Conservation (phyloP, 1,140 invertebrate species). For the Drosophila bifasciata region DNA sequence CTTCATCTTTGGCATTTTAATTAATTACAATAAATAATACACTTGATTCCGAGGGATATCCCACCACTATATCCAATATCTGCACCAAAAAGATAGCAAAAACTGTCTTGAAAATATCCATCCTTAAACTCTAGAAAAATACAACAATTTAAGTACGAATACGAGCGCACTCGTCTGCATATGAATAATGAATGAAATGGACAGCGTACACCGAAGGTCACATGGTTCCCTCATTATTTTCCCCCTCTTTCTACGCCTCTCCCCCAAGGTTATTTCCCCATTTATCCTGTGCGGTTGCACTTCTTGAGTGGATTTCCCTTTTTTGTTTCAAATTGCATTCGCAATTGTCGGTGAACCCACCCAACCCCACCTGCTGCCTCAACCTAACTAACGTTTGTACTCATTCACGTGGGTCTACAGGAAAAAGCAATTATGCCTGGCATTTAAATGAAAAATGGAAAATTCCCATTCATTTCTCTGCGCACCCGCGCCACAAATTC, state of each 20-base stretch:
- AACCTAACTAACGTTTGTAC: conserved; percentile 11
- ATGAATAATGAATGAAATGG: background rate
- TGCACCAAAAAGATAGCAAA: no score
- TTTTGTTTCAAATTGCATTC: conserved; percentile 33
- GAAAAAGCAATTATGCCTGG: conserved; percentile 77
- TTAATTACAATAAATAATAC: no score
- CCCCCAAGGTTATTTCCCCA: conserved; percentile 16
- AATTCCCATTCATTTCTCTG: conserved; percentile 23
- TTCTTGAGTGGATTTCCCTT: conserved; percentile 26
- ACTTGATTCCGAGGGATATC: no score
- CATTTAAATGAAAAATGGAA: conserved; percentile 79
- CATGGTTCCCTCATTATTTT: conserved; percentile 1
- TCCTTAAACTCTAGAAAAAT: no score
- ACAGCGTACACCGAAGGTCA: background rate
- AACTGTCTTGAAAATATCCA: no score
- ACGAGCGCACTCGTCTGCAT: no score
- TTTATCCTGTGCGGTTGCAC: conserved; percentile 10
- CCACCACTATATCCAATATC: no score
- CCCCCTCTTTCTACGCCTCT: no score
- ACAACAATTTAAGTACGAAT: no score
- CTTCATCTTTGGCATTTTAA: no score
- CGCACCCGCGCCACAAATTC: conserved; percentile 35
- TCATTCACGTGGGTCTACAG: conserved; percentile 38
- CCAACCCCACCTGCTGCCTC: background rate
- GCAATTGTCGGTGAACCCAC: conserved; percentile 31